Conservation (phyloP, 2,888 invertebrate genomes). For the Falcaria lacertinaria region DNA sequence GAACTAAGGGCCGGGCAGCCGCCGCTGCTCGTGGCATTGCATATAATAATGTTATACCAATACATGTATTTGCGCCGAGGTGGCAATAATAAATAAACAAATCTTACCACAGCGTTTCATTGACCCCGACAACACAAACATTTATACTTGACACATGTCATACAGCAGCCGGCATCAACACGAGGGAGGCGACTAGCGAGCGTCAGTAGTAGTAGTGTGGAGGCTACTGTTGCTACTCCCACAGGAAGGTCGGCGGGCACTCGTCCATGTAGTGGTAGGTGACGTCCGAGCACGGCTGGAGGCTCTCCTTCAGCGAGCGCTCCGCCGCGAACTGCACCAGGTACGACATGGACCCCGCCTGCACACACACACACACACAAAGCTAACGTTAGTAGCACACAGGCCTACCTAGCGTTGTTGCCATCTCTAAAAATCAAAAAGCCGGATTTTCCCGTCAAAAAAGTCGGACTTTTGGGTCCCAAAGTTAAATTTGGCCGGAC, state of each 20-base stretch:
- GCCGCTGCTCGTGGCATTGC: neutral
- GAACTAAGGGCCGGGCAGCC: neutral
- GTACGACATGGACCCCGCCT: constrained; percentile 92
- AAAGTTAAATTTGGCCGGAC: too few relatives aligned
- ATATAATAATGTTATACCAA: constrained; percentile 19
- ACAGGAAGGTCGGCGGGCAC: constrained; percentile 1
- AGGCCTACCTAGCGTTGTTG: too few relatives aligned
- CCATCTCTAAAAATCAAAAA: too few relatives aligned
- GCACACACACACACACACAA: constrained; percentile 59
- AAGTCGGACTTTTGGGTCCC: too few relatives aligned
- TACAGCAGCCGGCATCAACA: too few relatives aligned
- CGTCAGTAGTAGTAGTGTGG: too few relatives aligned
- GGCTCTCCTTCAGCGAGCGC: constrained; percentile 21
- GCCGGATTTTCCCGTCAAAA: too few relatives aligned
- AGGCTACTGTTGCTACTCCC: neutral
- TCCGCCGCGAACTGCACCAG: constrained; percentile 28
- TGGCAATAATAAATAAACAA: constrained; percentile 55
- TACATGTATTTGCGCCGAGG: constrained; percentile 46
- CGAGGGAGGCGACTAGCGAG: too few relatives aligned
- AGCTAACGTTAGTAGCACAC: too few relatives aligned
- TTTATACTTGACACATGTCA: too few relatives aligned
- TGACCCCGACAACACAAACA: constrained; percentile 6
- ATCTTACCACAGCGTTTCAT: constrained; percentile 11
- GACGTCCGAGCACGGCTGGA: constrained; percentile 10
- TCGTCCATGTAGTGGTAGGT: constrained; percentile 27